Evolutionary conservation across 2,113 vertebrate species (phyloP).

Genomic region (Tinamus guttatus): DNA sequence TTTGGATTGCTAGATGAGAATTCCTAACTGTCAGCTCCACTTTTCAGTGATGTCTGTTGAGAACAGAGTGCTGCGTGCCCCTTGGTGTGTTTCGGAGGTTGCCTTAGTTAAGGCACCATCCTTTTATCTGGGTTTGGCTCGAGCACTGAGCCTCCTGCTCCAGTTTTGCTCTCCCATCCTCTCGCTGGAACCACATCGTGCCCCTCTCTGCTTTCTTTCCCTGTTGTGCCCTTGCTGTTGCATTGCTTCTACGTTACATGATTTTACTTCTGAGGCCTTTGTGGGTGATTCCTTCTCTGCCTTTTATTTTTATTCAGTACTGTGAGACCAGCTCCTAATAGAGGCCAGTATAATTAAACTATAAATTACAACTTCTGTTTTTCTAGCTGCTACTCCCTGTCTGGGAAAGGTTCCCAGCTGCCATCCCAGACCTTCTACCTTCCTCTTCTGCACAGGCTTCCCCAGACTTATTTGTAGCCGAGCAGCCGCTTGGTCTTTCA

Average conservation of each 20-base stretch:
- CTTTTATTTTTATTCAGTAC: background rate
- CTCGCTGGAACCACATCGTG: rapidly evolving
- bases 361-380: background rate
- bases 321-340: background rate
- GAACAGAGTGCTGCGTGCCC: background rate
- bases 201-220: background rate
- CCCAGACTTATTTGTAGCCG: background rate
- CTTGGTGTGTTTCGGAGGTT: background rate
- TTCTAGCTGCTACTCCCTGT: background rate
- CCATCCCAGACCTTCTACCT: rapidly evolving
- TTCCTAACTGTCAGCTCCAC: background rate
- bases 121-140: rapidly evolving
- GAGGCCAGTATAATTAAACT: background rate
- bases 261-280: background rate
- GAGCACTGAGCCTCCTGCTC: background rate
- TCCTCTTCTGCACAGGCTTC: background rate
- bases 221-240: background rate
- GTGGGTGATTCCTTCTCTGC: background rate
- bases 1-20: background rate
- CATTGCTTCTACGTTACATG: background rate
- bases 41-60: rapidly evolving
- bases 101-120: background rate
- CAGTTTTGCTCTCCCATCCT: rapidly evolving
- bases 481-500: background rate
- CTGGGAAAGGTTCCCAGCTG: background rate